Evolutionary conservation across 2,113 vertebrate species (phyloP).

Genomic region (Myiopsitta monachus): DNA sequence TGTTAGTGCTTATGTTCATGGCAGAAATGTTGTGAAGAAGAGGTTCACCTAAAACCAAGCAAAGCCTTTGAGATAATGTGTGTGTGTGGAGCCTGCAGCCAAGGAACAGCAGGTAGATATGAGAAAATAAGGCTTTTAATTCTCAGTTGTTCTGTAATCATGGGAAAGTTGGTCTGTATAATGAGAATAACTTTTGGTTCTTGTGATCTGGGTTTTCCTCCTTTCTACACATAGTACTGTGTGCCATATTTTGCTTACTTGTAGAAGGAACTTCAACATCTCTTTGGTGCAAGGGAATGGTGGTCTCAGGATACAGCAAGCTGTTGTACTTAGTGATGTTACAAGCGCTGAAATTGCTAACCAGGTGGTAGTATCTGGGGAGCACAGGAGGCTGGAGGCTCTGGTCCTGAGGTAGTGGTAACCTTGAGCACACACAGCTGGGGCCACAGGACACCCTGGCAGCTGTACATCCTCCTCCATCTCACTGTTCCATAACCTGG

Average conservation of each 20-base stretch:
- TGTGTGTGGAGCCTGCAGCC: not conserved
- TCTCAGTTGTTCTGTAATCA: not conserved
- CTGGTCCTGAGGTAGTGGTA: not conserved
- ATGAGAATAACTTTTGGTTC: not conserved
- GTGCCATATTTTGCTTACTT: not conserved
- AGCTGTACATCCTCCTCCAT: not conserved
- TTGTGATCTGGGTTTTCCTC: not conserved
- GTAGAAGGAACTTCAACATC: not conserved
- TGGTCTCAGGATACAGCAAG: not conserved
- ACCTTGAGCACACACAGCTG: not conserved
- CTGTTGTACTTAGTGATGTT: not conserved
- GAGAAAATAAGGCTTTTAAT: not conserved
- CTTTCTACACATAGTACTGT: not conserved
- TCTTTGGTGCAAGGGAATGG: not conserved
- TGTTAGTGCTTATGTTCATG: not conserved
- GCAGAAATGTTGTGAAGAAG: not conserved
- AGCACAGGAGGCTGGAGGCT: not conserved
- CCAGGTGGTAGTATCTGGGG: not conserved
- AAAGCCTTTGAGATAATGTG: not conserved
- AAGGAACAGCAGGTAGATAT: not conserved
- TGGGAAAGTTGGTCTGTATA: not conserved
- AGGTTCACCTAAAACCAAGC: not conserved
- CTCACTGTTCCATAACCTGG: fast-evolving
- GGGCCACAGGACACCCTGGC: not conserved
- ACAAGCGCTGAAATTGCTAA: not conserved